Percentiles rank a stretch among this genome's conserved stretches.
phyloP scores from a whole-genome alignment of 2,888 invertebrate genomes.

The Nudaria mundana region DNA sequence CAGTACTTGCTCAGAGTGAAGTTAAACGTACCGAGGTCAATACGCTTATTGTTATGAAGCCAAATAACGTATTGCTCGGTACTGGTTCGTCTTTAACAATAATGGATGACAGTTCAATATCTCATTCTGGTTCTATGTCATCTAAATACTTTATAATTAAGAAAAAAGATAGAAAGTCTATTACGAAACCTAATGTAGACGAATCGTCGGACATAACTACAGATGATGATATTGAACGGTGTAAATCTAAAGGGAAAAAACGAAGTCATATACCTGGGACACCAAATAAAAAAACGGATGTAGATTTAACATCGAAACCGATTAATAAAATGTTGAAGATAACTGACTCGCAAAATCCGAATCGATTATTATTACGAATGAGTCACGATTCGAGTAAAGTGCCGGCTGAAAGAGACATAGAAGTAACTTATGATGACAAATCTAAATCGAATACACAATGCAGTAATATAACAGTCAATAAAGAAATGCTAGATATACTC shows the following conservation, averaged over 20 bases:
- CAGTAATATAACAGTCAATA: conserved; percentile 43
- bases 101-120: conserved; percentile 39
- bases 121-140: neutral
- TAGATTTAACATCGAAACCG: conserved; percentile 60
- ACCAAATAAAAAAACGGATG: conserved; percentile 22
- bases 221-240: neutral
- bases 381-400: conserved; percentile 3
- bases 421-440: neutral
- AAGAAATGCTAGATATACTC: conserved; percentile 23
- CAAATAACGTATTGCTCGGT: conserved; percentile 51
- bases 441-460: conserved; percentile 38
- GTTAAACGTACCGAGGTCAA: conserved; percentile 4
- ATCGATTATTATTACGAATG: conserved; percentile 1
- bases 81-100: conserved; percentile 59
- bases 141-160: neutral
- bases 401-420: conserved; percentile 18
- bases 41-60: conserved; percentile 54
- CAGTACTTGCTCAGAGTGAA: neutral
- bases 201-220: conserved; percentile 6
- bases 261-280: conserved; percentile 44
- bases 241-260: conserved; percentile 41
- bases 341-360: conserved; percentile 35
- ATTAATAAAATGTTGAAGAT: conserved; percentile 52
- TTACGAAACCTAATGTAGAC: neutral
- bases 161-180: neutral